Evolutionary conservation across 1,140 invertebrate genomes (phyloP).

Genomic region (Amyelois transitella): DNA sequence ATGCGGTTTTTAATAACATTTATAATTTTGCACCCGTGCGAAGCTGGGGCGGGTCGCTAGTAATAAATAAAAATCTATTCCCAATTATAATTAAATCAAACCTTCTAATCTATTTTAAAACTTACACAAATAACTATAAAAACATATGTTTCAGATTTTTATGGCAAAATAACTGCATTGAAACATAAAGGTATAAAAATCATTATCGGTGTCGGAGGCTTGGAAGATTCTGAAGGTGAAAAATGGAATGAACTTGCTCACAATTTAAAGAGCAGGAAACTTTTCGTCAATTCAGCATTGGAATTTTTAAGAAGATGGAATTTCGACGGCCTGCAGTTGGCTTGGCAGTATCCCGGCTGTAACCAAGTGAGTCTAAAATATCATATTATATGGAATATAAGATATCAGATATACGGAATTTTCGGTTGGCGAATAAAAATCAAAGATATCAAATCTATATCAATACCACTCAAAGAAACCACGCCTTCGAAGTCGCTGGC

Average conservation of each 20-base stretch:
- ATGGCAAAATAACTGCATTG: constrained; percentile 76
- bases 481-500: too few species aligned
- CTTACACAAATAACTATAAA: neutral
- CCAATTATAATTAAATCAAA: too few species aligned
- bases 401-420: too few species aligned
- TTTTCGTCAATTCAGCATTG: constrained; percentile 78
- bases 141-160: constrained; percentile 72
- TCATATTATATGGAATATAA: too few species aligned
- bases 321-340: constrained; percentile 83
- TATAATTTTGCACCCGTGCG: too few species aligned
- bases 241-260: constrained; percentile 80
- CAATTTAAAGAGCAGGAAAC: constrained; percentile 71
- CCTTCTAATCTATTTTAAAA: too few species aligned
- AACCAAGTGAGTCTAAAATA: constrained; percentile 75
- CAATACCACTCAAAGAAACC: too few species aligned
- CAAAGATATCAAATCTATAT: too few species aligned
- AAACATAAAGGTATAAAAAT: constrained; percentile 79
- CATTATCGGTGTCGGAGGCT: constrained; percentile 81
- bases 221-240: constrained; percentile 81
- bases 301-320: constrained; percentile 79
- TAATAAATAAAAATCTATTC: too few species aligned
- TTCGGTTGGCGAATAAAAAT: too few species aligned
- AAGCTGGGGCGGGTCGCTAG: too few species aligned
- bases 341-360: constrained; percentile 86
- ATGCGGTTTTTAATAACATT: neutral